Evolutionary conservation across 2,113 vertebrate genomes (phyloP), one percentile per base, ranked within the genome.

Genomic region (Rana temporaria): DNA sequence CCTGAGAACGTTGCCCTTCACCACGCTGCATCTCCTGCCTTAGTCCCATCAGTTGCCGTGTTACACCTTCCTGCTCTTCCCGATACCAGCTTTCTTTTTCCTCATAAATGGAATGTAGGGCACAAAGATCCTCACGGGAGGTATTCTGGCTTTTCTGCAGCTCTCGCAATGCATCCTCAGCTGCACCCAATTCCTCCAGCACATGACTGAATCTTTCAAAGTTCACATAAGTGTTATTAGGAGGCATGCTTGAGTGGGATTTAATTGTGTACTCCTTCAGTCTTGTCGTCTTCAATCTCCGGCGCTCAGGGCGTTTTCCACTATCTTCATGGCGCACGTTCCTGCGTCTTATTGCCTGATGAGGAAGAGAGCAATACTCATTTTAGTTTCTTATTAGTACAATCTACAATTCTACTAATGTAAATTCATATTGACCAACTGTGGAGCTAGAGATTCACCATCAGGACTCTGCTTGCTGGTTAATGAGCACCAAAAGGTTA

Each of bases 261-360:
- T 99, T 99, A 91, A 99, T 97, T 86, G 98, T 99, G 93, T 99
- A 99, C 88, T 99, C 98, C 92, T 99, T 99, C 82, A 99, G 94
- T 32, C 98, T 97, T 0, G 97, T 96, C 0, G 98, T 98, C 90
- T 97, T 97, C 87, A 99, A 94, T 20, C 97, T 95, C 2, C 98
- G 92, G 2, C 97, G 95, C 88, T 99, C 97, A 0, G 96, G 90
- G 84, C 96, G 96, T 87, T 94, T 95, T 84, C 95, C 86, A 2
- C 87, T 93, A 82, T 98, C 96, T 79, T 99, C 98, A 0, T 91
- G 95, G 16, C 98, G 94, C 20, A 98, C 98, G 0, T 96, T 97
- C 63, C 96, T 91, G 73, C 98, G 92, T 92, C 97, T 98, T 86
- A 99, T 99, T 6, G 97, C 98, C 98, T 99, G 89, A 0, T 8